phyloP scores from a whole-genome alignment of 2,113 vertebrate species.

The Pterocles orientalis region DNA sequence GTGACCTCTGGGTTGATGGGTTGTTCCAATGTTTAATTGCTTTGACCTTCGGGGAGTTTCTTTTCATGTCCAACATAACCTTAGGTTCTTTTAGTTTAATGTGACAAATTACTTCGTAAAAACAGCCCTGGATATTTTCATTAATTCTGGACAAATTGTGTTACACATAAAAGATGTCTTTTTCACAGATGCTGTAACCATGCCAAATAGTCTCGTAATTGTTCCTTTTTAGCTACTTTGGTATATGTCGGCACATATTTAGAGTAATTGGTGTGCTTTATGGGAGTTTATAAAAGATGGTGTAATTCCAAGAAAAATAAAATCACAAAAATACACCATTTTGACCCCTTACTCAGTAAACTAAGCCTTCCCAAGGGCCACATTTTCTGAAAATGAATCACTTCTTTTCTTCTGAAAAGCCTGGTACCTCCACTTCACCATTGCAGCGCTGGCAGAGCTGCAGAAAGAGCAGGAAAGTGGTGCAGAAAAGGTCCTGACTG shows the following conservation, averaged over 20 bases:
- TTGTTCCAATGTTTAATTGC: conserved; percentile 69
- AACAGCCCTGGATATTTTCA: conserved; percentile 63
- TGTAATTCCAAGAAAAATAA: neutral
- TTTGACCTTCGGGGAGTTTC: conserved; percentile 65
- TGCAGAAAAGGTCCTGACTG: neutral
- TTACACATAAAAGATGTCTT: conserved; percentile 60
- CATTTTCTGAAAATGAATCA: neutral
- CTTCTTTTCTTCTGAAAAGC: neutral
- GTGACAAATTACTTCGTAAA: conserved; percentile 69
- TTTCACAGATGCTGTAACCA: conserved; percentile 46
- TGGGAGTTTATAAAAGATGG: neutral
- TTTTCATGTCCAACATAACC: conserved; percentile 68
- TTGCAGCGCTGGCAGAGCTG: neutral
- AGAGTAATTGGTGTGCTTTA: conserved; percentile 25
- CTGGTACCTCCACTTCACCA: neutral
- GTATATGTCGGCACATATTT: conserved; percentile 7
- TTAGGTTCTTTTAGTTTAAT: conserved; percentile 59
- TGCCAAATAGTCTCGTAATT: conserved; percentile 38
- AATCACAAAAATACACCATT: neutral
- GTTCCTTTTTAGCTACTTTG: conserved; percentile 33
- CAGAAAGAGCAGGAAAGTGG: neutral
- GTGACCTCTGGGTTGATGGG: conserved; percentile 60
- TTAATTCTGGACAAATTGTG: conserved; percentile 66
- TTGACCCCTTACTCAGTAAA: neutral
- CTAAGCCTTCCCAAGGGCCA: neutral